Base-by-base conservation (phyloP, 1,140 invertebrate genomes). In the Phymorhynchus buccinoides region DNA sequence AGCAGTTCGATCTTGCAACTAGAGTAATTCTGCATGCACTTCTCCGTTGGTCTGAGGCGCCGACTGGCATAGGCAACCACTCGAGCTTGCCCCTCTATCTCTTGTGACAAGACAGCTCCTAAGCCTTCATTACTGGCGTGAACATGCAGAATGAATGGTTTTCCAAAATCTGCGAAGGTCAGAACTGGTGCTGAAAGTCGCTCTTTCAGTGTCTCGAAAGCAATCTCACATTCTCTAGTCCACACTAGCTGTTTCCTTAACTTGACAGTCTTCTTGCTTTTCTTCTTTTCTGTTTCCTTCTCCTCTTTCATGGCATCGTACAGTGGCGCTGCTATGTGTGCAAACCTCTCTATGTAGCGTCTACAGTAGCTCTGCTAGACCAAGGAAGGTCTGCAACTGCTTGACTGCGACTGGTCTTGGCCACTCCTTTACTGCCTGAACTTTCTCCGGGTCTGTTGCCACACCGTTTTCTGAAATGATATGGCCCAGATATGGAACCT, bases 321-420 rank as follows among this genome's bases (percentile, higher is more conserved):
- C 71, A 95, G 86, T 42, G 91, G 87, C 52, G 84, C 86, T 9
- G 92, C 92, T 18, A 91, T 81, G 86, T 90, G 84, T 30, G 92
- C 85, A 86, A 87, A 88, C 39, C 83, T 81, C 80, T 87, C 91
- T n/a, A 94, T 89, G 86, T 93, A 94, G 84, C 89, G 87, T 4
- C 91, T 56, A 85, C 92, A 92, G 86, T 93, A 94, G 71, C 91
- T n/a, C 90, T 75, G 91, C 85, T 30, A 95, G 86, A 0, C 94
- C 94, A 3, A 95, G 44, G 86, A 95, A 94, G 22, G 89, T 39
- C 56, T 92, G 87, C 0, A 95, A 42, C 71, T 94, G 90, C 66
- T 92, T 91, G 7, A 89, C 83, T 84, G 85, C 92, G 75, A 83
- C 89, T 68, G 89, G 88, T 27, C 27, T 68, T 32, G 90, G 87